Conservation (phyloP, 2,113 vertebrate species). For the Aegithalos caudatus region DNA sequence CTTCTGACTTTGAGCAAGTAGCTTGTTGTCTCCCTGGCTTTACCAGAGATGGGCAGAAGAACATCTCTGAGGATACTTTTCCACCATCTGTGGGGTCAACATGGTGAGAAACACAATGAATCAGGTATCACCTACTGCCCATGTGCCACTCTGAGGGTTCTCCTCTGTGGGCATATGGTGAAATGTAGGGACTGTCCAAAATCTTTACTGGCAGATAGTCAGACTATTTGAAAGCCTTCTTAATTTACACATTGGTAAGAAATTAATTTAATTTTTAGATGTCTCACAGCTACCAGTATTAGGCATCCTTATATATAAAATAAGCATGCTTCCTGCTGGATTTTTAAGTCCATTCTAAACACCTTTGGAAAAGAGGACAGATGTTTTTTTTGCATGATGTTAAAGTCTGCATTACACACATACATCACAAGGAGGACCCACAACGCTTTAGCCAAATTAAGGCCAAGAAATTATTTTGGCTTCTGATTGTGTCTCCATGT, state of each 20-base stretch:
- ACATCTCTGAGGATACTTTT: neutral
- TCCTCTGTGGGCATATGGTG: neutral
- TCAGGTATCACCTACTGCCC: neutral
- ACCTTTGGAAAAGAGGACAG: neutral
- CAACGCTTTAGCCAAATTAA: neutral
- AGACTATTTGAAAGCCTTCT: neutral
- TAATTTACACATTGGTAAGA: neutral
- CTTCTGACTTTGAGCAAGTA: neutral
- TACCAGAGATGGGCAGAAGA: neutral
- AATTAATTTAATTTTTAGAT: neutral
- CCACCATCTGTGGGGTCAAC: neutral
- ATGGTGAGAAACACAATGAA: neutral
- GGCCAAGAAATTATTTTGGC: neutral
- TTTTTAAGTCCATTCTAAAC: neutral
- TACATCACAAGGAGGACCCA: neutral
- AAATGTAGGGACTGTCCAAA: neutral
- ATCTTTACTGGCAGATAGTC: neutral
- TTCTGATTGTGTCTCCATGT: neutral
- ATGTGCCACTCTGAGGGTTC: neutral
- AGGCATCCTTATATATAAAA: neutral
- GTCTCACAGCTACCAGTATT: neutral
- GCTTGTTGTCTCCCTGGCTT: neutral
- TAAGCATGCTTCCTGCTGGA: accelerated
- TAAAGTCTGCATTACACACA: neutral
- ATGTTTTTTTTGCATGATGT: neutral